Conservation (phyloP, 1,140 invertebrate species). For the Maconellicoccus hirsutus region DNA sequence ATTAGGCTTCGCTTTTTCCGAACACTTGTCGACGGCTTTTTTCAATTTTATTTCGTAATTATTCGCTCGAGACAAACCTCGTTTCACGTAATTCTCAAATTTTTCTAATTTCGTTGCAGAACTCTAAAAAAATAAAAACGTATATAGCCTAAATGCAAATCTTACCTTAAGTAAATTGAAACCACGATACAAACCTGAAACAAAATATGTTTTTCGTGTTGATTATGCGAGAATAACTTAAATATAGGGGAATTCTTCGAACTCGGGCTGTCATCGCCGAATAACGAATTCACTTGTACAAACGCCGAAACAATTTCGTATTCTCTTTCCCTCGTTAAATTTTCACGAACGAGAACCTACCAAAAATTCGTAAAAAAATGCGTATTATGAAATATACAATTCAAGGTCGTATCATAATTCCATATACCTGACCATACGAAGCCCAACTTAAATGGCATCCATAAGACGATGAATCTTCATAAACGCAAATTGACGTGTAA, state of each 20-base stretch:
- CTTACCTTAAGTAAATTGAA: too few species aligned
- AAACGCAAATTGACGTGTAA: conserved; percentile 19
- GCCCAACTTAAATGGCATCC: conserved; percentile 25
- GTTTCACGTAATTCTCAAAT: background rate
- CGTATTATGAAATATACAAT: background rate
- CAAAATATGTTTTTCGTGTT: background rate
- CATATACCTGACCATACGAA: conserved; percentile 24
- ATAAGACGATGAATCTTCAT: background rate
- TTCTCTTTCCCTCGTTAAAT: background rate
- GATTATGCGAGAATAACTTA: background rate
- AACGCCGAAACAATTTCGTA: conserved; percentile 4
- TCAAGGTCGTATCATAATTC: background rate
- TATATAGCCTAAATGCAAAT: background rate
- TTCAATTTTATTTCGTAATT: background rate
- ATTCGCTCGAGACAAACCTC: background rate
- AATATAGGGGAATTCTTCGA: background rate
- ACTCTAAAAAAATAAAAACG: background rate
- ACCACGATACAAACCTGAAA: conserved; percentile 2
- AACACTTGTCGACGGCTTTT: background rate
- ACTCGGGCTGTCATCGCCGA: background rate
- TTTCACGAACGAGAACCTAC: background rate
- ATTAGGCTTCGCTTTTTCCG: background rate
- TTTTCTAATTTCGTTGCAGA: background rate
- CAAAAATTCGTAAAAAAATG: too few species aligned
- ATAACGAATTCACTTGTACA: background rate